Evolutionary conservation across 2,888 invertebrate species (phyloP), one percentile per base, ranked within the genome.

Genomic region (Amblyjoppa fuscipennis): DNA sequence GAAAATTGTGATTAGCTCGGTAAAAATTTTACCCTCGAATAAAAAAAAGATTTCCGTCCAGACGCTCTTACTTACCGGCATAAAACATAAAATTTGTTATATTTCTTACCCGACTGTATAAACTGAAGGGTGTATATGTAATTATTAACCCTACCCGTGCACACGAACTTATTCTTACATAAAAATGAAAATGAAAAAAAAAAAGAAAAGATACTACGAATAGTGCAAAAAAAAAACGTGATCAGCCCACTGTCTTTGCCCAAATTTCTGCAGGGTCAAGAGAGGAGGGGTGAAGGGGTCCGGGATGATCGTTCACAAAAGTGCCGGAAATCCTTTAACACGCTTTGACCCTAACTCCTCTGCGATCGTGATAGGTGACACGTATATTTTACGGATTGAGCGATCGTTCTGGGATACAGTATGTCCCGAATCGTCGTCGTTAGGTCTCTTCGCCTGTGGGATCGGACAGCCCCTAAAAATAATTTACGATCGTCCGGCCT

Each of bases 341-440:
- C 61, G 59, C 34, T 31, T 16, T 34, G 61, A 64, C 38, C 41
- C 11, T 49, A n/a, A 11, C 53, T 20, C 41, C 68, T 49, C 56
- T 38, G 34, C n/a, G 20, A 31, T 66, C 66, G 75, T 75, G 53
- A 71, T 76, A 51, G 51, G 66, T 80, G 51, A 81, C 74, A 70
- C 74, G 70, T 77, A 85, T 64, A 64, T 61, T 80, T 83, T 68
- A 41, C 41, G 76, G 68, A 83, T 83, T 77, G 83, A 85, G 76
- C 73, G 82, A 85, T 83, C 68, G 70, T 49, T 28, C 31, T 20
- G 70, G n/a, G 45, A 66, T 25, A 81, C 28, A 41, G n/a, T 20
- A 68, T 53, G 34, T 34, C 61, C 61, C 34, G n/a, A 34, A 64
- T 64, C 13, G 61, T 28, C 31, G 61, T 28, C 31, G 61, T 64